Evolutionary conservation across 2,888 invertebrate genomes (phyloP), one percentile per base, ranked within the genome.

Genomic region (Athetis lepigone): DNA sequence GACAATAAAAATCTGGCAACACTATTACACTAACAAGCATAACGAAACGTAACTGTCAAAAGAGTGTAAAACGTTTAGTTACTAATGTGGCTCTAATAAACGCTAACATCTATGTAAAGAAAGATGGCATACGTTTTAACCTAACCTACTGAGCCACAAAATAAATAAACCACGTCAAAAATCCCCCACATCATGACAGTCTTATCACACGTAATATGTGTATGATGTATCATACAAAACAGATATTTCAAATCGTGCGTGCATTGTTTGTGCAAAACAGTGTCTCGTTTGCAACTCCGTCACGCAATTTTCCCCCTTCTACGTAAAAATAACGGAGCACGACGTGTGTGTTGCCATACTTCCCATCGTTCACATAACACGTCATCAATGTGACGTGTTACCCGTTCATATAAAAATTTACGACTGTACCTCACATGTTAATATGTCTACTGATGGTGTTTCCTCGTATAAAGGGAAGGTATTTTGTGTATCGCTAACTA

Each of bases 331-430:
- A 85, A 85, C 85, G 58, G 55, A 62, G 52, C 66, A 46, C 50
- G 52, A 64, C 69, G 52, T 64, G 51, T 64, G 51, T 79, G 82
- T 79, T 81, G 73, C 82, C 81, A 76, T 76, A 85, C 80, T 81
- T 85, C 80, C 80, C 81, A 69, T 74, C 85, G 80, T 81, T 84
- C 82, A 80, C 81, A 54, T 46, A 82, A 72, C 80, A 78, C 81
- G 78, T 84, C 85, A 88, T 86, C 86, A 81, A 80, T 64, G 81
- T 88, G 88, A 85, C 88, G 87, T 87, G 87, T 85, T 80, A 77
- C 85, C 77, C 77, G 86, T 84, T 85, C 85, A 84, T 88, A 90
- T 91, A 91, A 91, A 91, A 91, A 90, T 87, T 91, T 91, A 91
- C 88, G 90, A 90, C 70, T 81, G 84, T 84, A 77, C 79, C 81